Base-by-base conservation (phyloP, 2,113 vertebrate species). In the Nesospiza acunhae region DNA sequence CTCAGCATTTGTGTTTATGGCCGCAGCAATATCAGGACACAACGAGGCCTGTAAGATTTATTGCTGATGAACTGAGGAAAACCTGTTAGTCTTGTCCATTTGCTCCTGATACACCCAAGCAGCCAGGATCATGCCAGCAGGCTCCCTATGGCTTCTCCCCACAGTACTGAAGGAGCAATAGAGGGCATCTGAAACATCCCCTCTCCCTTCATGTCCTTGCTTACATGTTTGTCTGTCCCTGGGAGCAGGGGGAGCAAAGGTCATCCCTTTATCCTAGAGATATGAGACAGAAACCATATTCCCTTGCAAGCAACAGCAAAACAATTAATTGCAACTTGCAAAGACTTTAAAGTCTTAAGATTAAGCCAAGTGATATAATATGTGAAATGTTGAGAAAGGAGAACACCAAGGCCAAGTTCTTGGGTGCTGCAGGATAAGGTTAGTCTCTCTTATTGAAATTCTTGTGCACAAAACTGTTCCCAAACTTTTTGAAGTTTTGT, bases 311-410 rank as follows among this genome's bases (percentile, higher is more conserved):
- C 21, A 88, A 46, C 30, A 82, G 33, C 21, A 76, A 69, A 68
- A 35, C 3, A 0, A 72, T 68, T n/a, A 72, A 60, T 28, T 76
- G 6, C 21, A 64, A 50, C 30, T 55, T 3, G 0, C n/a, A 76
- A 75, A 90, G 42, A 68, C 42, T 72, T 67, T 12, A 59, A 9
- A 0, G 1, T 59, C 35, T 53, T 44, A 42, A 56, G 9, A 35
- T 47, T 19, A 88, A 33, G 26, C 10, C 33, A 59, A 53, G 44
- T 47, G 35, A 63, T 7, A 67, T 20, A 89, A 49, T 6, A 35
- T 37, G 6, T 30, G 11, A 75, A 82, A 53, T 59, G 10, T 8
- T 67, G 55, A 89, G 26, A 50, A 27, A 87, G 30, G 13, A 72
- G 13, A 74, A n/a, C 50, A 62, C 31, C 55, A 70, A 74, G 55